phyloP scores from a whole-genome alignment of 2,888 invertebrate genomes.

The Dicycla oo region DNA sequence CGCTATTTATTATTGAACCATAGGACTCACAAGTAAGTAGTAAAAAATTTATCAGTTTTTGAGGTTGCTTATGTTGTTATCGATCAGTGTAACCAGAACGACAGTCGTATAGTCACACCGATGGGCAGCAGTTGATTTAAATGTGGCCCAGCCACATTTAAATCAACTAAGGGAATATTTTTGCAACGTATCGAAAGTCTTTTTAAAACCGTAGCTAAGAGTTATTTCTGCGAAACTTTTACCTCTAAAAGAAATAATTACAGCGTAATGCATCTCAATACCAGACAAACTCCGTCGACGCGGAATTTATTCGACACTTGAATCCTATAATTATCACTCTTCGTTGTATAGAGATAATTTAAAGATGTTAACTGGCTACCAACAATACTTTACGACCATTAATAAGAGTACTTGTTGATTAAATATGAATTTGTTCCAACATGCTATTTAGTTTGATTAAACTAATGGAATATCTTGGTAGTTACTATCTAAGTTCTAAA shows the following conservation, averaged over 20 bases:
- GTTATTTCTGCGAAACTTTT: conserved; percentile 9
- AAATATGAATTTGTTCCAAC: conserved; percentile 13
- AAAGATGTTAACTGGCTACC: conserved; percentile 43
- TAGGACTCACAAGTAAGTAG: too few species aligned
- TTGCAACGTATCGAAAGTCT: not conserved
- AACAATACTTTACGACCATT: conserved; percentile 41
- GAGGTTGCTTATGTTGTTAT: not conserved
- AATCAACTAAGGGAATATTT: not conserved
- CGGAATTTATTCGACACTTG: conserved; percentile 47
- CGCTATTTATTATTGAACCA: not conserved
- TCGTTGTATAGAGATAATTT: conserved; percentile 34
- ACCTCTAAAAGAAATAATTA: conserved; percentile 38
- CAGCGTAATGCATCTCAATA: conserved; percentile 35
- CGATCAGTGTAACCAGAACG: not conserved
- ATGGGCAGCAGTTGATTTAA: not conserved
- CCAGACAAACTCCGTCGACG: conserved; percentile 25
- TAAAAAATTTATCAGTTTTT: not conserved
- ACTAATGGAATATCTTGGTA: not conserved
- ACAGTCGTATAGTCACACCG: not conserved
- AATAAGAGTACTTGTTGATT: conserved; percentile 24
- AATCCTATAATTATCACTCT: conserved; percentile 54
- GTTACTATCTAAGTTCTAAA: not conserved
- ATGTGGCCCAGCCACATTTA: too few species aligned
- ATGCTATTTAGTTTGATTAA: conserved; percentile 23
- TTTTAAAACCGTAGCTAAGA: not conserved